Conservation (phyloP, 2,888 invertebrate species). For the Sabatieria punctata region DNA sequence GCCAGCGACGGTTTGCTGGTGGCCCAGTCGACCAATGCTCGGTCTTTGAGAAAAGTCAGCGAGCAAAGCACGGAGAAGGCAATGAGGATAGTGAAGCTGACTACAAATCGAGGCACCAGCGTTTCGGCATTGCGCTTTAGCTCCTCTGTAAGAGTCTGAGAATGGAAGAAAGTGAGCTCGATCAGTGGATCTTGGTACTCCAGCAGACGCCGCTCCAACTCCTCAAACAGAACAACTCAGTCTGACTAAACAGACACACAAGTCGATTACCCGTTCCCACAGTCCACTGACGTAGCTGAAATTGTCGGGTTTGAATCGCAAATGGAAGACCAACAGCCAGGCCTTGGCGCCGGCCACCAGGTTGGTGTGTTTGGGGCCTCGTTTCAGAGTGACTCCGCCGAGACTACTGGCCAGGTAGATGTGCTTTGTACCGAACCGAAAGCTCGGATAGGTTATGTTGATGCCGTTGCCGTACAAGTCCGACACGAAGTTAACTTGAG, state of each 20-base stretch:
- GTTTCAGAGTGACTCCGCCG: conserved; percentile 23
- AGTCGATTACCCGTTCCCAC: conserved; percentile 21
- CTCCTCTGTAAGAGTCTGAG: conserved; percentile 74
- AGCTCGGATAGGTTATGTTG: conserved; percentile 27
- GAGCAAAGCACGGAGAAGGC: conserved; percentile 25
- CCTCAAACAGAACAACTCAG: conserved; percentile 17
- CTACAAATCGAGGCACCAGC: conserved; percentile 16
- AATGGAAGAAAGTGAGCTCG: conserved; percentile 27
- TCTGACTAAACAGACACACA: no score
- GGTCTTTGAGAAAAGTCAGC: conserved; percentile 51
- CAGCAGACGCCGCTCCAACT: conserved; percentile 16
- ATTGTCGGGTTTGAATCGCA: conserved; percentile 25
- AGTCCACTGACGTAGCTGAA: conserved; percentile 26
- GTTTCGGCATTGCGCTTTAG: conserved; percentile 77
- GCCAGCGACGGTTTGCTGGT: conserved; percentile 79
- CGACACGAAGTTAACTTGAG: conserved; percentile 12
- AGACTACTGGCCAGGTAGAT: conserved; percentile 25
- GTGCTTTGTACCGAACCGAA: conserved; percentile 14
- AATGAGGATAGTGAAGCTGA: conserved; percentile 24
- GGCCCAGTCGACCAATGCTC: conserved; percentile 54
- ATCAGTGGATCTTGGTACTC: conserved; percentile 17
- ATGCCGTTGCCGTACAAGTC: conserved; percentile 23
- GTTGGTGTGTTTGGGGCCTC: conserved; percentile 45
- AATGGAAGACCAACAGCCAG: conserved; percentile 30
- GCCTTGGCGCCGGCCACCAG: conserved; percentile 21